Percentiles rank a stretch among this genome's conserved stretches.
Evolutionary conservation across 2,797 vertebrate genomes (phyloP).

Genomic region (Hydrolagus colliei): DNA sequence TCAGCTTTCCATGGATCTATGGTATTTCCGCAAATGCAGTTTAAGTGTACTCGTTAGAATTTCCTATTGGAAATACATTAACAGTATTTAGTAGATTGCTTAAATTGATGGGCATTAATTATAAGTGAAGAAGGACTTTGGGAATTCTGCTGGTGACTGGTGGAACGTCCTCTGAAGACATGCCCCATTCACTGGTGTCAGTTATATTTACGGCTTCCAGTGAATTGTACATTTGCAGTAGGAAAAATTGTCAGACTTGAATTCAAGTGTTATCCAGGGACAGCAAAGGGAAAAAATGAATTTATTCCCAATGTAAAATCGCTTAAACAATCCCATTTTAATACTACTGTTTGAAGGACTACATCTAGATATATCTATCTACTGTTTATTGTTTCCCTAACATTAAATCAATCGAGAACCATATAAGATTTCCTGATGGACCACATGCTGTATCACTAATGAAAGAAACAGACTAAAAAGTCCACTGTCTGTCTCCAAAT

Average conservation of each 20-base stretch:
- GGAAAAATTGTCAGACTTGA: neutral
- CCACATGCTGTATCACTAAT: neutral
- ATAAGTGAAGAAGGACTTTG: neutral
- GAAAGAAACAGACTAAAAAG: neutral
- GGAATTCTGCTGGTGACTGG: neutral
- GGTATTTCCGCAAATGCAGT: neutral
- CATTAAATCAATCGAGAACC: neutral
- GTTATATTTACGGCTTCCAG: neutral
- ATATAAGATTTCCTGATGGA: neutral
- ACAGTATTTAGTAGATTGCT: neutral
- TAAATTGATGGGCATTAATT: neutral
- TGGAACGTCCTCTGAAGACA: neutral
- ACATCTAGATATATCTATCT: no score
- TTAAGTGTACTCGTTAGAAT: neutral
- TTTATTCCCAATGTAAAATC: neutral
- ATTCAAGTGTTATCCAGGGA: neutral
- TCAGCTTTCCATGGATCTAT: neutral
- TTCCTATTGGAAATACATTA: no score
- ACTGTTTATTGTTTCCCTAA: neutral
- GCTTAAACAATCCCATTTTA: neutral
- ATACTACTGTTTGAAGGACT: neutral
- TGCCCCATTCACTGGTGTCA: neutral
- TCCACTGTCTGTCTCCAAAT: neutral
- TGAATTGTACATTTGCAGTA: no score
- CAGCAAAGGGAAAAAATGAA: neutral